Evolutionary conservation across 2,113 vertebrate species (phyloP).

Genomic region (Procavia capensis): DNA sequence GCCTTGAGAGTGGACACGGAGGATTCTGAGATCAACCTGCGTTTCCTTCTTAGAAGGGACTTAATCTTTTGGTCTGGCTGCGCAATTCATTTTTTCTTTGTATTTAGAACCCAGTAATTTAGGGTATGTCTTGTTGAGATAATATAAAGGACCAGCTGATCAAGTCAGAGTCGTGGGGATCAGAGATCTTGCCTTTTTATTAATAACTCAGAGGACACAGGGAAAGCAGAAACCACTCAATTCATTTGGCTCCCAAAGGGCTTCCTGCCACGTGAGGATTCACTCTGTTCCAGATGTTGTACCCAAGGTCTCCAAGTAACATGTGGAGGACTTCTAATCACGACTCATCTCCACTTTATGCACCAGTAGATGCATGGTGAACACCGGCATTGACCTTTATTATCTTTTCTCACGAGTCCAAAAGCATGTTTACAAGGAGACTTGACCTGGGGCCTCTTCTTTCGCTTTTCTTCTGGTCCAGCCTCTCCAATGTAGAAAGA

Average conservation of each 20-base stretch:
- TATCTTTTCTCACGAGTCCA: background rate
- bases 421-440: background rate
- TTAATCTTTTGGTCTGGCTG: background rate
- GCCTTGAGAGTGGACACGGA: background rate
- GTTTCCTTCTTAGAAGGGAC: background rate
- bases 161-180: background rate
- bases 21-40: background rate
- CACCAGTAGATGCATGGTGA: background rate
- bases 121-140: background rate
- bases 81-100: background rate
- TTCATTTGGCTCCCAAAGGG: background rate
- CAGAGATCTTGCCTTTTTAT: background rate
- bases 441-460: fast-evolving
- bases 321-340: background rate
- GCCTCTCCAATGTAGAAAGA: no score
- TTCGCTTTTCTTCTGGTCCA: background rate
- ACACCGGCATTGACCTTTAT: background rate
- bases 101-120: background rate
- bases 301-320: no score
- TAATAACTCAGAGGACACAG: background rate
- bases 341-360: background rate
- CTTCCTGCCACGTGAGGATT: background rate
- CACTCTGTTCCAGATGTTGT: no score
- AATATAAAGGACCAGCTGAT: background rate
- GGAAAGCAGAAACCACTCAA: background rate